Evolutionary conservation across 2,797 vertebrate genomes (phyloP).

Genomic region (Argyrosomus regius): DNA sequence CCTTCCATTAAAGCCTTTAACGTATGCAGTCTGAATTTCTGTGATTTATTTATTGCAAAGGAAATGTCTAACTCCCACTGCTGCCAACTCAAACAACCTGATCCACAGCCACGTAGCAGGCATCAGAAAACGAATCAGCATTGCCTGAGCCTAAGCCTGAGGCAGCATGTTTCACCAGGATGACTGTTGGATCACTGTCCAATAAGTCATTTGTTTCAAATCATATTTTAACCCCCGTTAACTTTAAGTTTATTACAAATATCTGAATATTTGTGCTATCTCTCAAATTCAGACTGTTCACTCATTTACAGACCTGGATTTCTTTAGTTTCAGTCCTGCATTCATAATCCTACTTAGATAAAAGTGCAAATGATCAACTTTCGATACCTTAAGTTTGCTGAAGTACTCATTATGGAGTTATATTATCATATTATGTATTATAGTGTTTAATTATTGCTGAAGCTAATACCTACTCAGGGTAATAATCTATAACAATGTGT

Average conservation of each 20-base stretch:
- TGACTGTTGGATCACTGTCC: not conserved
- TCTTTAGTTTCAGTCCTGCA: not conserved
- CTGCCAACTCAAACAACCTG: not conserved
- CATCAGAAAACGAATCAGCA: not conserved
- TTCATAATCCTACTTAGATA: not conserved
- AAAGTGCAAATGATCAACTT: not conserved
- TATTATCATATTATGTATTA: not conserved
- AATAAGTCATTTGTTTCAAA: not conserved
- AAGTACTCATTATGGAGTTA: not conserved
- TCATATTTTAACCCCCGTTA: not conserved
- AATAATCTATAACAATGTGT: not conserved
- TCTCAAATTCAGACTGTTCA: not conserved
- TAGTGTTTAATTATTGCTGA: not conserved
- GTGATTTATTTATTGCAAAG: slow-evolving; percentile 8
- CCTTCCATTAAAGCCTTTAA: slow-evolving; percentile 46
- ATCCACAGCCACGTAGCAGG: not conserved
- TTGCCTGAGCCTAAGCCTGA: not conserved
- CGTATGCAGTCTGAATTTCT: not conserved
- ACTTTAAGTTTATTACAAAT: not conserved
- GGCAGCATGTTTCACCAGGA: not conserved
- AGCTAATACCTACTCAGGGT: not conserved
- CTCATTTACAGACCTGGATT: not conserved
- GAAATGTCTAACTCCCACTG: not conserved
- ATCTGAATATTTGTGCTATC: too few relatives aligned
- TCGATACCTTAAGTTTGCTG: too few relatives aligned